Evolutionary conservation across 2,797 vertebrate genomes (phyloP).

Genomic region (Antennarius maculatus): DNA sequence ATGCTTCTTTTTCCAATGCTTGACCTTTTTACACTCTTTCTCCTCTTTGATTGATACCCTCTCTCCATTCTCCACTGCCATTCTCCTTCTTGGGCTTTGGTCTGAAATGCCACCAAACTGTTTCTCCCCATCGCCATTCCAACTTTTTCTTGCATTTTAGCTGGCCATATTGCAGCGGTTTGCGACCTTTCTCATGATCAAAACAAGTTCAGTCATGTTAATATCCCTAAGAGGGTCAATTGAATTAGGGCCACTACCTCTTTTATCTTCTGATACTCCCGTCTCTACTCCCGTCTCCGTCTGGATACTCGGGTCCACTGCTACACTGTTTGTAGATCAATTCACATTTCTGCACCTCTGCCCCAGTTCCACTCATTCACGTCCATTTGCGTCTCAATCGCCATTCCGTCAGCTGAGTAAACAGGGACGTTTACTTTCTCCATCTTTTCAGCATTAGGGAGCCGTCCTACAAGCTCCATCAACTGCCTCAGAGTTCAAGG

Average conservation of each 20-base stretch:
- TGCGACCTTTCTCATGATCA: constrained; percentile 55
- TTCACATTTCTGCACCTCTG: too few relatives aligned
- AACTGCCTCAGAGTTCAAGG: constrained; percentile 45
- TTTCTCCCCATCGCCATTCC: constrained; percentile 4
- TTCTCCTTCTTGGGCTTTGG: constrained; percentile 14
- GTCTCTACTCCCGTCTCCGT: constrained; percentile 23
- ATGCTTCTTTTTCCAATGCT: constrained; percentile 26
- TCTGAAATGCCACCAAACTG: constrained; percentile 40
- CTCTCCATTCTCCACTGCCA: constrained; percentile 22
- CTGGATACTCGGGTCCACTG: constrained; percentile 8
- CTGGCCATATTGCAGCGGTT: constrained; percentile 49
- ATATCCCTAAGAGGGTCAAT: constrained; percentile 49
- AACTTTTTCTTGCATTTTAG: constrained; percentile 33
- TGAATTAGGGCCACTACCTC: constrained; percentile 40
- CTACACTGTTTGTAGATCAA: background rate
- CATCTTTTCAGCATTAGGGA: constrained; percentile 58
- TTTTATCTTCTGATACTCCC: constrained; percentile 50
- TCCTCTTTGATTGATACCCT: constrained; percentile 25
- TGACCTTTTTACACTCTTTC: constrained; percentile 27
- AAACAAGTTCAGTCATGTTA: constrained; percentile 48
- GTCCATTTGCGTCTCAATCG: constrained; percentile 22
- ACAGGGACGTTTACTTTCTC: constrained; percentile 50
- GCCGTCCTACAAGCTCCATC: constrained; percentile 58
- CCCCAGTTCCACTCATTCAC: background rate
- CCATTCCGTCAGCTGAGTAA: constrained; percentile 63